Conservation (phyloP, 2,888 invertebrate genomes). For the Rotaria socialis region DNA sequence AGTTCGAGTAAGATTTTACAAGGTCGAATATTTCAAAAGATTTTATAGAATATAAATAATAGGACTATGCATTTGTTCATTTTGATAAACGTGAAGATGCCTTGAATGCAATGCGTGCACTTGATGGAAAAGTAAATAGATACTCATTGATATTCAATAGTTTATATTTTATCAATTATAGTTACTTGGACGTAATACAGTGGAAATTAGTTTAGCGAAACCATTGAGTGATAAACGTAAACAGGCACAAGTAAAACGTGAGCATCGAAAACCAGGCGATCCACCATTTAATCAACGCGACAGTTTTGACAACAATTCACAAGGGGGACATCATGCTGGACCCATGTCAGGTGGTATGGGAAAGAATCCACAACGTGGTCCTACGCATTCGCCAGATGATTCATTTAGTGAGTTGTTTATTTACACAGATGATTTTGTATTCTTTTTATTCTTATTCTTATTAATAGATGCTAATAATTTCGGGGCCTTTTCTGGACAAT, state of each 20-base stretch:
- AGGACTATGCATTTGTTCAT: conserved; percentile 98
- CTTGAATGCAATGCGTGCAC: conserved; percentile 69
- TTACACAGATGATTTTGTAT: background rate
- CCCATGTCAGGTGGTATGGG: background rate
- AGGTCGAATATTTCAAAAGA: too few relatives aligned
- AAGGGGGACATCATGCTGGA: background rate
- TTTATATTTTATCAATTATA: conserved; percentile 43
- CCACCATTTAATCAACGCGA: background rate
- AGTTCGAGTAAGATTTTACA: conserved; percentile 1
- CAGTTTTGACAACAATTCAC: background rate
- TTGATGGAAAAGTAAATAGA: conserved; percentile 52
- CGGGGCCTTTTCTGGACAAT: background rate
- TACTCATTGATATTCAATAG: too few relatives aligned
- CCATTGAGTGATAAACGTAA: conserved; percentile 98
- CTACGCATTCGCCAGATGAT: background rate
- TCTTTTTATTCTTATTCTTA: background rate
- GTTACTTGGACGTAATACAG: conserved; percentile 61
- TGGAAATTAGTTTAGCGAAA: conserved; percentile 95
- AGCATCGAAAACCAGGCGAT: background rate
- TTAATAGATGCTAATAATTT: background rate
- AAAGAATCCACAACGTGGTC: background rate
- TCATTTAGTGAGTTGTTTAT: background rate
- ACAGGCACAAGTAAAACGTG: conserved; percentile 50
- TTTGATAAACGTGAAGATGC: conserved; percentile 96
- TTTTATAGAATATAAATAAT: conserved; percentile 55